phyloP scores from a whole-genome alignment of 2,113 vertebrate species.

The Desmodus rotundus region DNA sequence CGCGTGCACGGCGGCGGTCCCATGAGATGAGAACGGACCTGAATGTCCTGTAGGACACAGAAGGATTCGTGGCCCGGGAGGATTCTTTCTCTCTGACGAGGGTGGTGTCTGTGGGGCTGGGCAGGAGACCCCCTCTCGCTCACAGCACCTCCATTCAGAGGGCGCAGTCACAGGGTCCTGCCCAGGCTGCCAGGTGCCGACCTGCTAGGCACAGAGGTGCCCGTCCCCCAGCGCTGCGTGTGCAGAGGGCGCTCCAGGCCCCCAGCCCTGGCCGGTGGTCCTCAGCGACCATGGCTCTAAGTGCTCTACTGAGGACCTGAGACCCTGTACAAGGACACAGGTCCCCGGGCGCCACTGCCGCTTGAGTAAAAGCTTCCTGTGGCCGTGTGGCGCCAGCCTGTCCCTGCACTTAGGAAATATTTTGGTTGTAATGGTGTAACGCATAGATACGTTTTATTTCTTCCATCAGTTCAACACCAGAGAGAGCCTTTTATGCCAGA shows the following conservation, averaged over 20 bases:
- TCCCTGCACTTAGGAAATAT: not conserved
- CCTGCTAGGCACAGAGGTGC: not conserved
- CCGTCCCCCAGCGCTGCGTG: not conserved
- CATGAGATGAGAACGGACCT: too few species aligned
- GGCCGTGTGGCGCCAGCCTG: not conserved
- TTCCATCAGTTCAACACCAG: not conserved
- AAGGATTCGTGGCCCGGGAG: not conserved
- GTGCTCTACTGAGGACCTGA: not conserved
- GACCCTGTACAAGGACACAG: not conserved
- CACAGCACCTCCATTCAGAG: not conserved
- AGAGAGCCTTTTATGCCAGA: not conserved
- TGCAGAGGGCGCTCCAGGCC: not conserved
- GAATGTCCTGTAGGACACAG: not conserved
- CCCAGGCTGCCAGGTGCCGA: not conserved
- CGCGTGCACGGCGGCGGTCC: fast-evolving
- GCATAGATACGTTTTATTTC: not conserved
- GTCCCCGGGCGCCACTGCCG: not conserved
- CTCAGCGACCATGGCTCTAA: not conserved
- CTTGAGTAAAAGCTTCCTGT: not conserved
- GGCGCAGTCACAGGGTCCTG: not conserved
- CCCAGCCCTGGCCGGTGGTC: not conserved
- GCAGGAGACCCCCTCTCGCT: not conserved
- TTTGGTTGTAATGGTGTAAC: not conserved
- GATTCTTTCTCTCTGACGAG: not conserved
- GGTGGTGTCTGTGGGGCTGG: not conserved